Evolutionary conservation across 2,113 vertebrate genomes (phyloP), one percentile per base, ranked within the genome.

Genomic region (Acanthisitta chloris): DNA sequence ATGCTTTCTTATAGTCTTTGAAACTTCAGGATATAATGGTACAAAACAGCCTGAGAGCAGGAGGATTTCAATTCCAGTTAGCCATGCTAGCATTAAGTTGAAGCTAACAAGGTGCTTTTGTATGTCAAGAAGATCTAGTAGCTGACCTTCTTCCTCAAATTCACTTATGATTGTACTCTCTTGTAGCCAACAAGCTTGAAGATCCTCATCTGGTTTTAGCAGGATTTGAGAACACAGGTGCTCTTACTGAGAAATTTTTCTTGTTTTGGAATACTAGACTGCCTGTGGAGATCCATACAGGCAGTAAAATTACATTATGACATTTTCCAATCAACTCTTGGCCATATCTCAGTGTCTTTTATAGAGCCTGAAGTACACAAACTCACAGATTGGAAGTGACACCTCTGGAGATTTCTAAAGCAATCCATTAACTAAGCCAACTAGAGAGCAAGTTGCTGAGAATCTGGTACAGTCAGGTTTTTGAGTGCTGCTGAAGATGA

Each of bases 1-100:
- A 61, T 67, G 57, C 38, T 76, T 90, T n/a, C n/a, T 82, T 69
- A 82, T 71, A 93, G n/a, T 82, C 90, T 88, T 82, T 93, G 48
- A 26, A 92, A 86, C 70, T 61, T 82, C 31, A 71, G 48, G 25
- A 49, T 88, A 24, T 81, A 51, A 20, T 89, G 45, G 28, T 88
- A 69, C 83, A 57, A 72, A 64, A 86, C 78, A 70, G 14, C 42
- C 54, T 83, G 0, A 0, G 46, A 74, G 34, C 28, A 76, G 48
- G 64, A 90, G 36, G 24, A 78, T 86, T 88, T 91, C 17, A 57
- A 7, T 91, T 86, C 49, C 21, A 64, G 38, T 70, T 91, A 81
- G 25, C 38, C n/a, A 12, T 72, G 61, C 33, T 64, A 77, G 34
- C 46, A 70, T 74, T 51, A 93, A 49, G 55, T 66, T 84, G 86